These are phyloP conservation scores for Neomicropteryx cornuta DNA, from an alignment of 1,140 invertebrate genomes.

Conservation along the genomic window DNA sequence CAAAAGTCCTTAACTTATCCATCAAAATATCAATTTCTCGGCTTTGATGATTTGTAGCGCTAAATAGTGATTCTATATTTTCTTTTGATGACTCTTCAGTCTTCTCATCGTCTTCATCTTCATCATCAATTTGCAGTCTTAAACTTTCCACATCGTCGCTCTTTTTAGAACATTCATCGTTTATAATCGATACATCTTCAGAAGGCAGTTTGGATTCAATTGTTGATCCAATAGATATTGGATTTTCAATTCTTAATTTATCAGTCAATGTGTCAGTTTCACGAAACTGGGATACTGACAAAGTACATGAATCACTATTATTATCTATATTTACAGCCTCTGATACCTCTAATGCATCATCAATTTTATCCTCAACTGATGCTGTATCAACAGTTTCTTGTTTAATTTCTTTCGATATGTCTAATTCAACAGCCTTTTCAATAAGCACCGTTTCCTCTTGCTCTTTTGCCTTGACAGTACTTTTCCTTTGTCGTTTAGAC, in stretches of 20 bases:
- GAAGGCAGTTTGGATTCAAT: no score
- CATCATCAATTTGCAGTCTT: slow-evolving; percentile 27
- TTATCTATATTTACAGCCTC: not conserved
- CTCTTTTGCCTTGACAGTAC: slow-evolving; percentile 35
- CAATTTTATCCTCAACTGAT: not conserved
- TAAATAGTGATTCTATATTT: slow-evolving; percentile 29
- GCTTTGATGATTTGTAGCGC: slow-evolving; percentile 18
- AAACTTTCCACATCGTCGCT: slow-evolving; percentile 34
- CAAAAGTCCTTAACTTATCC: slow-evolving; percentile 37
- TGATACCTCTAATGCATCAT: not conserved
- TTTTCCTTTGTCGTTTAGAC: slow-evolving; percentile 18
- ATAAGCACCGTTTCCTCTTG: slow-evolving; percentile 23
- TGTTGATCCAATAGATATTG: no score
- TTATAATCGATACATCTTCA: no score
- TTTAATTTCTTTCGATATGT: not conserved
- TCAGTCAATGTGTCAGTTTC: no score
- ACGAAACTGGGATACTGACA: no score
- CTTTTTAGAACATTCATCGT: slow-evolving; percentile 30
- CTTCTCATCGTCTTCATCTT: slow-evolving; percentile 24
- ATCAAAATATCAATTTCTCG: slow-evolving; percentile 35
- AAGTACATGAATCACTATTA: no score
- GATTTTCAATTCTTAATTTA: no score
- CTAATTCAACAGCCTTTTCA: slow-evolving; percentile 22
- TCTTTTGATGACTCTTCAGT: slow-evolving; percentile 23
- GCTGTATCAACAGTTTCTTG: not conserved